phyloP scores from a whole-genome alignment of 2,797 vertebrate genomes.

The Chelonia mydas region DNA sequence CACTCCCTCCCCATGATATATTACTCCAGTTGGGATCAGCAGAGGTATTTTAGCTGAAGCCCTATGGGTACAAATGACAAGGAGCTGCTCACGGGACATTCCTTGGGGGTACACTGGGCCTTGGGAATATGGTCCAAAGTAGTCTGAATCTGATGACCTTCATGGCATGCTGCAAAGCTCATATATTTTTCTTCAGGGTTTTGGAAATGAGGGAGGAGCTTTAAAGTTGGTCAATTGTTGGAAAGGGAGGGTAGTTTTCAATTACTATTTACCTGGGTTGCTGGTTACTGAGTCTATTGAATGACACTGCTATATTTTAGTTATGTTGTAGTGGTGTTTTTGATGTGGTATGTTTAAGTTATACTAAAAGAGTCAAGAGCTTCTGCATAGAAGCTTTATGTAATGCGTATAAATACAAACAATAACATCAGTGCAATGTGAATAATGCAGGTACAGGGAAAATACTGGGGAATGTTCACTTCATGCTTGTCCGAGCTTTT shows the following conservation, averaged over 20 bases:
- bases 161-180: background rate
- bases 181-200: background rate
- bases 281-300: background rate
- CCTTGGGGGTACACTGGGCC: background rate
- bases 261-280: background rate
- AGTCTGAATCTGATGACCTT: background rate
- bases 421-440: background rate
- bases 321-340: background rate
- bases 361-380: background rate
- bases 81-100: background rate
- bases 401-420: background rate
- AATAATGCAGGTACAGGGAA: background rate
- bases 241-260: background rate
- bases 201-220: background rate
- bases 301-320: background rate
- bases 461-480: background rate
- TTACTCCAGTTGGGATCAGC: background rate
- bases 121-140: background rate
- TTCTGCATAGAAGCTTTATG: background rate
- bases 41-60: background rate
- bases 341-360: background rate
- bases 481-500: background rate
- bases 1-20: background rate
- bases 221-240: background rate
- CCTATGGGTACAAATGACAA: background rate